These are phyloP conservation scores for Neostethus bicornis DNA, from an alignment of 2,797 vertebrate species.

Conservation along the genomic window DNA sequence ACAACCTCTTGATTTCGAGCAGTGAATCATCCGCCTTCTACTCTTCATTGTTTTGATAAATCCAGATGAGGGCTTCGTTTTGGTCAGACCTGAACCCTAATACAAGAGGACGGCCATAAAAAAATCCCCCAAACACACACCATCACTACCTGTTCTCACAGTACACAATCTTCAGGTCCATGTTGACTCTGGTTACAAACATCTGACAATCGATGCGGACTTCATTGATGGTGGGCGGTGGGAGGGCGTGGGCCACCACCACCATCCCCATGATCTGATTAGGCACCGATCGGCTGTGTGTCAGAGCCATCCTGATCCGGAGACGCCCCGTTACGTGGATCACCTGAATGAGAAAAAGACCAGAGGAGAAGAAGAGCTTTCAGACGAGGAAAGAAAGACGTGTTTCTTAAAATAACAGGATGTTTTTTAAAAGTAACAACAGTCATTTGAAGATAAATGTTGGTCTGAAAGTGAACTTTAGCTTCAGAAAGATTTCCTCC, in stretches of 20 bases:
- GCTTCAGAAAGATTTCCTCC: no score
- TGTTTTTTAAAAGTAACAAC: no score
- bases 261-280: slow-evolving; percentile 98
- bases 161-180: slow-evolving; percentile 99
- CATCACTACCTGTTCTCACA: slow-evolving; percentile 98
- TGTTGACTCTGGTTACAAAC: slow-evolving; percentile 98
- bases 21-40: no score
- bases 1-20: no score
- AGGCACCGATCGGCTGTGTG: slow-evolving; percentile 91
- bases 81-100: no score
- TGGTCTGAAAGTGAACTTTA: no score
- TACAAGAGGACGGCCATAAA: no score
- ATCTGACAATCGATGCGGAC: slow-evolving; percentile 99
- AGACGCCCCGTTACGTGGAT: slow-evolving; percentile 97
- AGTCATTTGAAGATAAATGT: no score
- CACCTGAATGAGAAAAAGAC: slow-evolving; percentile 80
- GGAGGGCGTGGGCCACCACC: slow-evolving; percentile 95
- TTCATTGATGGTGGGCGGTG: slow-evolving; percentile 98
- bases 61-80: no score
- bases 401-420: no score
- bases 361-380: neutral
- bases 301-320: slow-evolving; percentile 92
- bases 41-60: no score
- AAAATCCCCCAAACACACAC: neutral
- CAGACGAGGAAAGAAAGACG: no score